phyloP scores from a whole-genome alignment of 2,113 vertebrate genomes.

The Corvus moneduloides region DNA sequence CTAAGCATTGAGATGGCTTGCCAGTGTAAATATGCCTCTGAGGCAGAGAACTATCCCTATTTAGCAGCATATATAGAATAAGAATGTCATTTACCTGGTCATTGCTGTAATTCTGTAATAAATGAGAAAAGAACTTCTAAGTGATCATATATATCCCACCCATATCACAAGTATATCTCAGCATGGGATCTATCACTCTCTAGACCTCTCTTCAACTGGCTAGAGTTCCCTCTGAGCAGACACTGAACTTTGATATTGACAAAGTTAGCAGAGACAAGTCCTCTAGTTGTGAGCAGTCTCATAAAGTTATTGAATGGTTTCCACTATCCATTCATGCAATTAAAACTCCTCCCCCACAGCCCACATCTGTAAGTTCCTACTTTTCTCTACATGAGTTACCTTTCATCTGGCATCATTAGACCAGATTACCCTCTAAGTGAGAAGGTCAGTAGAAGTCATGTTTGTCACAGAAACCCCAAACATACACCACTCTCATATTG shows the following conservation, averaged over 20 bases:
- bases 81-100: rapidly evolving
- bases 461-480: neutral
- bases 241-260: neutral
- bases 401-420: neutral
- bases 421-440: neutral
- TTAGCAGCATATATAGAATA: neutral
- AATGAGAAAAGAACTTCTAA: neutral
- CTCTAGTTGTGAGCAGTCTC: neutral
- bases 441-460: neutral
- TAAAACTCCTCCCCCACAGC: rapidly evolving
- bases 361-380: neutral
- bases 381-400: neutral
- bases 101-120: neutral
- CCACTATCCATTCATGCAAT: neutral
- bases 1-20: neutral
- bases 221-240: neutral
- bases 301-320: neutral
- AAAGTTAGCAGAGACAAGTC: neutral
- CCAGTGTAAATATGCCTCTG: neutral
- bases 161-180: neutral
- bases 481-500: neutral
- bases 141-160: neutral
- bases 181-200: too few species aligned
- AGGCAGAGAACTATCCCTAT: neutral
- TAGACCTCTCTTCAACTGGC: neutral